Percentiles rank a stretch among this genome's conserved stretches.
These are phyloP conservation scores for Mus musculus DNA, from an alignment of 2,113 vertebrate species.

Conservation along the genomic window GRCm39 chrX:137913001-137913500, in stretches of 20 bases:
- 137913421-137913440: background rate
- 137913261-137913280: background rate
- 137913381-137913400: background rate
- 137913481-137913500: background rate
- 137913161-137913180: slow-evolving; percentile 26
- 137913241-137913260: background rate
- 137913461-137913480: background rate
- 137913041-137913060: slow-evolving; percentile 56
- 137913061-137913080: slow-evolving; percentile 66
- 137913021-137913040: slow-evolving; percentile 44
- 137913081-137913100: slow-evolving; percentile 67
- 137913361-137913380: background rate
- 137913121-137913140: slow-evolving; percentile 46
- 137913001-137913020: slow-evolving; percentile 57
- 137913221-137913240: background rate
- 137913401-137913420: background rate
- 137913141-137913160: slow-evolving; percentile 22
- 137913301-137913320: background rate
- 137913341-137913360: background rate
- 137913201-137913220: background rate
- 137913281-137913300: background rate
- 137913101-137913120: slow-evolving; percentile 72
- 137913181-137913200: background rate
- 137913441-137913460: background rate
- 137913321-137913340: background rate